Evolutionary conservation across 2,113 vertebrate species (phyloP).

Genomic region (Salvelinus alpinus): DNA sequence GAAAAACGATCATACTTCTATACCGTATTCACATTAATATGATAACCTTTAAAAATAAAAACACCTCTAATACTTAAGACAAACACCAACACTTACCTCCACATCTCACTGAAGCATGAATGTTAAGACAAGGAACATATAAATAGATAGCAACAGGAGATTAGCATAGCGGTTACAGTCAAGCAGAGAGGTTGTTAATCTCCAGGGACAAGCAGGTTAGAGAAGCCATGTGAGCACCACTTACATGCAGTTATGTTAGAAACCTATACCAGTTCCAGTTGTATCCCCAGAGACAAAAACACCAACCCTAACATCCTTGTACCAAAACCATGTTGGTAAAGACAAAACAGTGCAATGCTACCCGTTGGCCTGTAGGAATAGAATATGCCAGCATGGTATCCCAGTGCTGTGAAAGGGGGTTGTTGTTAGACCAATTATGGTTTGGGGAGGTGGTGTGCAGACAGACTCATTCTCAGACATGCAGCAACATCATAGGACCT

Average conservation of each 20-base stretch:
- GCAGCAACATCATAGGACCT: conserved; percentile 53
- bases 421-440: conserved; percentile 27
- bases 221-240: conserved; percentile 41
- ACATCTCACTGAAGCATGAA: conserved; percentile 59
- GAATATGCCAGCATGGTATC: not conserved
- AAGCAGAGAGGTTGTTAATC: not conserved
- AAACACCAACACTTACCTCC: conserved; percentile 55
- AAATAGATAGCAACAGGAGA: conserved; percentile 27
- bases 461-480: conserved; percentile 44
- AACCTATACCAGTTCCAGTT: conserved; percentile 9
- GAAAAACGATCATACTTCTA: too few species aligned
- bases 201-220: conserved; percentile 32
- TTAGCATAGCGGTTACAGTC: conserved; percentile 20
- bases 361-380: not conserved
- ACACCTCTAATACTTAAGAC: not conserved
- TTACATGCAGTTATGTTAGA: conserved; percentile 36
- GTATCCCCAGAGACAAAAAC: not conserved
- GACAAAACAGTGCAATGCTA: conserved; percentile 17
- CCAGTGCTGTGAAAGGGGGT: conserved; percentile 29
- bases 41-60: too few species aligned
- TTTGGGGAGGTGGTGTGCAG: conserved; percentile 23
- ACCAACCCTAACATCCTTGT: conserved; percentile 4
- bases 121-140: conserved; percentile 37
- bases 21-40: too few species aligned
- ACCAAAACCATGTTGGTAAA: not conserved